phyloP scores from a whole-genome alignment of 2,113 vertebrate species.

The Apaloderma vittatum region DNA sequence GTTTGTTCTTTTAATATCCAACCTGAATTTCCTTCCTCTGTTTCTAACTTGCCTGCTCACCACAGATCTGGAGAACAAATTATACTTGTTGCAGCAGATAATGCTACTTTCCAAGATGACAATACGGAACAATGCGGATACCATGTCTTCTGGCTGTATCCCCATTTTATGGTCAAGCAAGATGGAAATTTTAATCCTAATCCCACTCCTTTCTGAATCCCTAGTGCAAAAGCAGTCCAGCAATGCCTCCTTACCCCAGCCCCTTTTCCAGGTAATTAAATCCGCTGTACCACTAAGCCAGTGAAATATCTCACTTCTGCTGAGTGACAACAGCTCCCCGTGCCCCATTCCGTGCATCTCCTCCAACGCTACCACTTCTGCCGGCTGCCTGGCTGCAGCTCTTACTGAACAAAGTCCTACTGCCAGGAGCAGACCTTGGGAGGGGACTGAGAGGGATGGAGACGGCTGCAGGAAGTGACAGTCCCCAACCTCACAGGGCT shows the following conservation, averaged over 20 bases:
- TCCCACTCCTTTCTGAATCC: neutral
- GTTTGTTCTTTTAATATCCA: slow-evolving; percentile 43
- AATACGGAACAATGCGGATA: neutral
- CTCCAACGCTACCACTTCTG: neutral
- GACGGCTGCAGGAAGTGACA: neutral
- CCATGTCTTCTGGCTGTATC: neutral
- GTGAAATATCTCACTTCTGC: neutral
- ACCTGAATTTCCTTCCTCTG: slow-evolving; percentile 65
- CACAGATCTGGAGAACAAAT: slow-evolving; percentile 49
- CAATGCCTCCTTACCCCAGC: neutral
- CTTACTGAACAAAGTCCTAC: neutral
- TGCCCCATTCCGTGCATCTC: neutral
- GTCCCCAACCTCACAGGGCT: neutral
- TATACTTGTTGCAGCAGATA: slow-evolving; percentile 2
- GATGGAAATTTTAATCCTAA: neutral
- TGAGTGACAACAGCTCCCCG: neutral
- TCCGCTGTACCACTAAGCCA: neutral
- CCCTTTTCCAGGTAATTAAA: neutral
- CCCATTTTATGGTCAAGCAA: neutral
- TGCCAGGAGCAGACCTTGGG: accelerated
- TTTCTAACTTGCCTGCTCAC: slow-evolving; percentile 21
- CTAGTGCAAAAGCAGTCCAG: neutral
- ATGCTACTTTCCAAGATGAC: slow-evolving; percentile 3
- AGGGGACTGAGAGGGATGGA: neutral
- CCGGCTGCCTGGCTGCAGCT: neutral